Evolutionary conservation across 1,140 invertebrate species (phyloP).

Genomic region (Telenomus remus): DNA sequence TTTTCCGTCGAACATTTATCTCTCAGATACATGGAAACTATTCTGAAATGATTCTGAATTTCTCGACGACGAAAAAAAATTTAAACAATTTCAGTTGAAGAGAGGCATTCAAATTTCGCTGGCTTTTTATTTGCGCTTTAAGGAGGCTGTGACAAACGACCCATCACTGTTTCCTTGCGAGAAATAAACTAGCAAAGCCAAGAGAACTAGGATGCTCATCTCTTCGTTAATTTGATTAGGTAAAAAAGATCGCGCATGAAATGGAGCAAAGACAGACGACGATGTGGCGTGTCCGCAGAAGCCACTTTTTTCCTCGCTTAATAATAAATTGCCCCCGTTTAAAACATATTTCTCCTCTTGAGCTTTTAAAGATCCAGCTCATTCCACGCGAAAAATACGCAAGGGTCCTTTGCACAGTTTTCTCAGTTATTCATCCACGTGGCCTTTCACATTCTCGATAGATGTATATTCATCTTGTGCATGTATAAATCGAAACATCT

Average conservation of each 20-base stretch:
- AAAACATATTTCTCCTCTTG: constrained; percentile 58
- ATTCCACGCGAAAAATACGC: constrained; percentile 51
- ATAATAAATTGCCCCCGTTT: constrained; percentile 56
- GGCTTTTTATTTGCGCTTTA: background rate
- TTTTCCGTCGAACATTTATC: no score
- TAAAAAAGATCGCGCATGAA: background rate
- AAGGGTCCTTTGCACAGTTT: constrained; percentile 58
- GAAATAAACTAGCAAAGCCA: background rate
- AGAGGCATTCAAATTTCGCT: background rate
- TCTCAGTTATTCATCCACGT: constrained; percentile 28
- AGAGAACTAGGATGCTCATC: background rate
- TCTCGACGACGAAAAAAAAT: no score
- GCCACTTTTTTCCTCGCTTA: constrained; percentile 31
- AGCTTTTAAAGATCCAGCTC: constrained; percentile 58
- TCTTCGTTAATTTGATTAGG: constrained; percentile 3
- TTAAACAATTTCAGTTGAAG: no score
- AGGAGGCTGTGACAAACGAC: no score
- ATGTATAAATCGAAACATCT: background rate
- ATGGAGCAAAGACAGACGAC: constrained; percentile 17
- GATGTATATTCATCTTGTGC: background rate
- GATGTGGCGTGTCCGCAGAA: constrained; percentile 39
- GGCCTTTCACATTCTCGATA: constrained; percentile 3
- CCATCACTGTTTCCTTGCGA: background rate
- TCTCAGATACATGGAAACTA: no score
- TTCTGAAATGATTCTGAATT: no score